A percentile compares a stretch with the other conserved stretches of the same genome.
These are phyloP conservation scores for Brachyhypopomus gauderio DNA, from an alignment of 2,113 vertebrate species.

Conservation along the genomic window DNA sequence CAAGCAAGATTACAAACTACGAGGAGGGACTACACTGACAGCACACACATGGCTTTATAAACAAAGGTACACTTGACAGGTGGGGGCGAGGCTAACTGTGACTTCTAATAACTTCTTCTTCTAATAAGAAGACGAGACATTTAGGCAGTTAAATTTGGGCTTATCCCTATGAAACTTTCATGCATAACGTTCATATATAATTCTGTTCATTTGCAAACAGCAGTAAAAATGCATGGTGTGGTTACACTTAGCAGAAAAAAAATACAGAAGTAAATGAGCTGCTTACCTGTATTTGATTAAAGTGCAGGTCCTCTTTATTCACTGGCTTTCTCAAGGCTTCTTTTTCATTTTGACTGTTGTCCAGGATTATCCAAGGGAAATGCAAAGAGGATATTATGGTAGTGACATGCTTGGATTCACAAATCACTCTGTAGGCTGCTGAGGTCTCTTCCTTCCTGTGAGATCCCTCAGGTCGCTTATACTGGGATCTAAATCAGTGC, in stretches of 20 bases:
- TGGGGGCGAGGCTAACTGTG: too few relatives aligned
- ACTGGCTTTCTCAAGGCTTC: slow-evolving; percentile 35
- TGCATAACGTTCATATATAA: slow-evolving; percentile 5
- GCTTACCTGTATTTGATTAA: slow-evolving; percentile 21
- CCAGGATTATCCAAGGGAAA: slow-evolving; percentile 42
- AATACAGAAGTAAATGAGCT: slow-evolving; percentile 33
- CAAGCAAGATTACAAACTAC: too few relatives aligned
- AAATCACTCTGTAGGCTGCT: slow-evolving; percentile 33
- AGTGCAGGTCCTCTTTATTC: slow-evolving; percentile 44
- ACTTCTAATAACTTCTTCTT: slow-evolving; percentile 1
- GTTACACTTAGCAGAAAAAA: background rate
- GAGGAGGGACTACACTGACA: too few relatives aligned
- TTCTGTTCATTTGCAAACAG: slow-evolving; percentile 5
- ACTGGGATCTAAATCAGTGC: slow-evolving; percentile 41
- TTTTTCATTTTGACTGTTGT: slow-evolving; percentile 16
- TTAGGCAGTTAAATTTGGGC: slow-evolving; percentile 12
- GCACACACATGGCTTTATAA: too few relatives aligned
- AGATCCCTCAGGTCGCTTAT: slow-evolving; percentile 33
- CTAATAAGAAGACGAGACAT: slow-evolving; percentile 10
- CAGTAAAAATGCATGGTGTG: background rate
- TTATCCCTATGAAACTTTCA: background rate
- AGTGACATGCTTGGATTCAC: slow-evolving; percentile 34
- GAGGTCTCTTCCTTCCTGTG: slow-evolving; percentile 31
- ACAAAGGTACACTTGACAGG: too few relatives aligned
- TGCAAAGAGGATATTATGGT: slow-evolving; percentile 23